phyloP scores from a whole-genome alignment of 2,888 invertebrate genomes.

The Catocala nupta region DNA sequence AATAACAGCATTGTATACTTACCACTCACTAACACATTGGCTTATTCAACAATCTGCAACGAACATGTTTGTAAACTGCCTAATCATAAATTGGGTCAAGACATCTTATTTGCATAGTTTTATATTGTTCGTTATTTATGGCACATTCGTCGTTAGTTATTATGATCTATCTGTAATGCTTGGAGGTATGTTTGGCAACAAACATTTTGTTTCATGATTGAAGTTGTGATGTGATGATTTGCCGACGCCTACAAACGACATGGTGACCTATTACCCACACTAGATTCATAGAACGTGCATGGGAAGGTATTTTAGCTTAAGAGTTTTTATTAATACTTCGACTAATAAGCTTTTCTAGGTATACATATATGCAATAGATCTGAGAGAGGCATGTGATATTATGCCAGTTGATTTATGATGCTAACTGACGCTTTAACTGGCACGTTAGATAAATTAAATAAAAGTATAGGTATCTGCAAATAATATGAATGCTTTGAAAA shows the following conservation, averaged over 20 bases:
- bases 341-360: no score
- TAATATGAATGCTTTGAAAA: no score
- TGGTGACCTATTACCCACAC: slow-evolving; percentile 29
- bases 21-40: slow-evolving; percentile 12
- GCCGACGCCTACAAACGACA: slow-evolving; percentile 34
- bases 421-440: no score
- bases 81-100: slow-evolving; percentile 13
- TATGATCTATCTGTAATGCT: slow-evolving; percentile 11
- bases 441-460: no score
- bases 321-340: neutral
- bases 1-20: slow-evolving; percentile 18
- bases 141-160: neutral
- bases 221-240: slow-evolving; percentile 16
- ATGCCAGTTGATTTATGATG: no score
- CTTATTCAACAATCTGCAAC: slow-evolving; percentile 12
- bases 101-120: slow-evolving; percentile 4
- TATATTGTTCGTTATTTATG: slow-evolving; percentile 2
- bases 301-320: slow-evolving; percentile 25
- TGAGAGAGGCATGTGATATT: no score
- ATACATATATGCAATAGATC: no score
- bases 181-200: slow-evolving; percentile 23
- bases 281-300: slow-evolving; percentile 31
- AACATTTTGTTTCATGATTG: neutral
- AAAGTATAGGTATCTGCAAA: no score
- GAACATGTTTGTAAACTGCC: slow-evolving; percentile 29